Conservation (phyloP, 2,888 invertebrate genomes). For the Geophilus truncorum region DNA sequence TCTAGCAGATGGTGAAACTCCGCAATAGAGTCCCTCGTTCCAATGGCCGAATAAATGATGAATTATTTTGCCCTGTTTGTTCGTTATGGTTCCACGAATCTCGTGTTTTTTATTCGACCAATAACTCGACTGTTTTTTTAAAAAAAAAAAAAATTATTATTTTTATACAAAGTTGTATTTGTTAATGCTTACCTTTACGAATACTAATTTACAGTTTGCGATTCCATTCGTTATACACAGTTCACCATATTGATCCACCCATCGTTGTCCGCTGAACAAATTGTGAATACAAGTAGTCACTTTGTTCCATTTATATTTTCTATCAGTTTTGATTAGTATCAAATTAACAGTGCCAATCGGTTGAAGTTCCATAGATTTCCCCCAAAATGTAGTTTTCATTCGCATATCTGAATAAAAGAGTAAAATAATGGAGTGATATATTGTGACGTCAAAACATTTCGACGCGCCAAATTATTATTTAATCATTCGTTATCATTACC, state of each 20-base stretch:
- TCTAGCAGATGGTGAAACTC: conserved; percentile 64
- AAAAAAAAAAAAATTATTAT: not conserved
- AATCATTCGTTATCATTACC: no score
- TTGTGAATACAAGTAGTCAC: conserved; percentile 83
- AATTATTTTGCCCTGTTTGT: conserved; percentile 57
- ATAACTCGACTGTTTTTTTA: conserved; percentile 61
- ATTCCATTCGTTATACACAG: conserved; percentile 62
- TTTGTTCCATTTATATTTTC: conserved; percentile 72
- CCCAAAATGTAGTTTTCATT: conserved; percentile 84
- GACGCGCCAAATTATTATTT: no score
- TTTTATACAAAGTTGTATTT: not conserved
- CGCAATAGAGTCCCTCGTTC: conserved; percentile 73
- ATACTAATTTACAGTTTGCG: conserved; percentile 69
- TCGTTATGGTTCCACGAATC: conserved; percentile 61
- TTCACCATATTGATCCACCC: conserved; percentile 83
- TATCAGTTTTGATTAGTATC: conserved; percentile 56
- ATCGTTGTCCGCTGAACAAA: conserved; percentile 72
- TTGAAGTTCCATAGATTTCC: conserved; percentile 84
- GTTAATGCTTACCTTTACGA: conserved; percentile 61
- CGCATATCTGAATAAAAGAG: conserved; percentile 57
- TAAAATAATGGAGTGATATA: no score
- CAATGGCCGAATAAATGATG: conserved; percentile 69
- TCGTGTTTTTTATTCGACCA: conserved; percentile 75
- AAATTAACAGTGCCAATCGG: conserved; percentile 66
- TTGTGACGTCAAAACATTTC: no score